Percentiles rank a stretch among this genome's conserved stretches.
These are phyloP conservation scores for Cephalopterus ornatus DNA, from an alignment of 2,113 vertebrate species.

Conservation along the genomic window DNA sequence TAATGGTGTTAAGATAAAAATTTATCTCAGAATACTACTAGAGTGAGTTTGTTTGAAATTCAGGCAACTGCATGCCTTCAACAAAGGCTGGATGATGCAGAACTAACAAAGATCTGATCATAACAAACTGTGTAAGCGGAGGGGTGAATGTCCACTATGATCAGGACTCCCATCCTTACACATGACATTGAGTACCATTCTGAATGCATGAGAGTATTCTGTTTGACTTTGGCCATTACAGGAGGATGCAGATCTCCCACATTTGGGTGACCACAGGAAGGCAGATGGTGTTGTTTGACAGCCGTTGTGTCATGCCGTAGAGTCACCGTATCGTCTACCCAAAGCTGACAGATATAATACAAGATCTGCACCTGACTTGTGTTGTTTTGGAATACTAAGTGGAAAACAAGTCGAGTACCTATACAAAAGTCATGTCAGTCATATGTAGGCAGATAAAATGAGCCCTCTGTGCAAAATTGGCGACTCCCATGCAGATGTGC, in stretches of 20 bases:
- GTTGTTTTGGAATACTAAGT: not conserved
- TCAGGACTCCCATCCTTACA: not conserved
- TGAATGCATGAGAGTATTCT: not conserved
- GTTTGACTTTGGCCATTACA: not conserved
- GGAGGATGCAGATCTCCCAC: not conserved
- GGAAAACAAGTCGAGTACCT: not conserved
- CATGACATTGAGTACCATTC: not conserved
- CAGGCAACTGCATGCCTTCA: not conserved
- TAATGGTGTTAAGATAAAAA: not conserved
- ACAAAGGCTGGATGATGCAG: not conserved
- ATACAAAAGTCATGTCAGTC: not conserved
- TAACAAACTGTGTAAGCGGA: not conserved
- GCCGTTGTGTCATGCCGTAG: not conserved
- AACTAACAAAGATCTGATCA: not conserved
- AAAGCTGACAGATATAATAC: not conserved
- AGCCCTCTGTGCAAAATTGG: not conserved
- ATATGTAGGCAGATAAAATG: not conserved
- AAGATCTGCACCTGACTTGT: not conserved
- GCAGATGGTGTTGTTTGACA: not conserved
- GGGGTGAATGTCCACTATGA: not conserved
- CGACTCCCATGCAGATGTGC: not conserved
- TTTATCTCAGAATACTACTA: not conserved
- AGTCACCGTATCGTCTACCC: not conserved
- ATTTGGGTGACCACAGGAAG: not conserved
- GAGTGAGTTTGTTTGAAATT: not conserved